Evolutionary conservation across 2,888 invertebrate species (phyloP).

Genomic region (Abscondita cerata): DNA sequence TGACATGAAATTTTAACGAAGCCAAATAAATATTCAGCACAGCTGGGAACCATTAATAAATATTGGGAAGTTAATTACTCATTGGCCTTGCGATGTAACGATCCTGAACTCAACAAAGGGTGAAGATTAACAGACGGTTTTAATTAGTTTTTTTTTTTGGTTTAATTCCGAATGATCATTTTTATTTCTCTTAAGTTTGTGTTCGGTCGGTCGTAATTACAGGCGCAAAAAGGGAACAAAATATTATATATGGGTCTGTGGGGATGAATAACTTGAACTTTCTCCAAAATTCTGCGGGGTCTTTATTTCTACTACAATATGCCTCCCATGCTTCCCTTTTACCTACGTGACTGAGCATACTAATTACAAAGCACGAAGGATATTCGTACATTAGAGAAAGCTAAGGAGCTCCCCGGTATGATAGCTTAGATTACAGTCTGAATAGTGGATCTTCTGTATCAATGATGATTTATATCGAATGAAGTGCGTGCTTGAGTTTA

Average conservation of each 20-base stretch:
- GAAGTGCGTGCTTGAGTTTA: constrained; percentile 19
- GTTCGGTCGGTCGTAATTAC: constrained; percentile 17
- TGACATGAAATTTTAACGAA: constrained; percentile 32
- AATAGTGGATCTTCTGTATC: constrained; percentile 28
- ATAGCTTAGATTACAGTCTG: constrained; percentile 32
- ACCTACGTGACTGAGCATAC: constrained; percentile 32
- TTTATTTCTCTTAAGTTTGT: constrained; percentile 18
- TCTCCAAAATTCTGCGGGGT: constrained; percentile 23
- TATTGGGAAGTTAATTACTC: constrained; percentile 33
- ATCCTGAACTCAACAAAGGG: constrained; percentile 24
- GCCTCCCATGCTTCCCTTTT: constrained; percentile 19
- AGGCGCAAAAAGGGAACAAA: constrained; percentile 16
- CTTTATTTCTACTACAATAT: constrained; percentile 29
- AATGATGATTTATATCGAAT: constrained; percentile 33
- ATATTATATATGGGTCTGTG: constrained; percentile 18
- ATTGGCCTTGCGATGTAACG: constrained; percentile 22
- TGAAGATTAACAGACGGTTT: constrained; percentile 28
- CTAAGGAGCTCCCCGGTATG: constrained; percentile 29
- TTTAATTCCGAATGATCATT: constrained; percentile 10
- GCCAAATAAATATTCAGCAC: constrained; percentile 28
- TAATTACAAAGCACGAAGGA: constrained; percentile 28
- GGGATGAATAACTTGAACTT: constrained; percentile 23
- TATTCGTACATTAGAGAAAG: constrained; percentile 28
- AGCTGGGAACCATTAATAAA: constrained; percentile 30
- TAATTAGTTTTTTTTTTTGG: constrained; percentile 24